These are phyloP conservation scores for Perca fluviatilis DNA, from an alignment of 2,113 vertebrate genomes.

Conservation along the genomic window DNA sequence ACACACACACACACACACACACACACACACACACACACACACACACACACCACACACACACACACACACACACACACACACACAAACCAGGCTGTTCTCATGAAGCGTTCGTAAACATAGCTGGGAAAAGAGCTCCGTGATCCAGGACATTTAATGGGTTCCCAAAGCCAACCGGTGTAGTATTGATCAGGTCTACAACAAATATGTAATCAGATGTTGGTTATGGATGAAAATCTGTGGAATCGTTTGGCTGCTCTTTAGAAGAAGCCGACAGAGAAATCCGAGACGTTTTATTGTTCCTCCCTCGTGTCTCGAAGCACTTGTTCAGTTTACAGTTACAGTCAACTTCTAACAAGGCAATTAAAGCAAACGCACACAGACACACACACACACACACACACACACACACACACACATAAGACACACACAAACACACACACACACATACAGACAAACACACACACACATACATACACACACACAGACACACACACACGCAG, in stretches of 20 bases:
- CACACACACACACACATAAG: constrained; percentile 13
- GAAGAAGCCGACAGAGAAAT: constrained; percentile 16
- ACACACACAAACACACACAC: constrained; percentile 35
- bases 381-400: constrained; percentile 40
- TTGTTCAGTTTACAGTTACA: constrained; percentile 60
- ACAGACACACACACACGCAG: constrained; percentile 37
- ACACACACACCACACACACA: neutral
- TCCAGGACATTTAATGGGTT: neutral
- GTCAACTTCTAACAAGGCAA: constrained; percentile 66
- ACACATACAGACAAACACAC: constrained; percentile 44
- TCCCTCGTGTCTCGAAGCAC: constrained; percentile 44
- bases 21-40: neutral
- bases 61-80: neutral
- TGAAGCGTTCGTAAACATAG: too few species aligned
- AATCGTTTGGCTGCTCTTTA: constrained; percentile 8
- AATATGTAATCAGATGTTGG: constrained; percentile 6
- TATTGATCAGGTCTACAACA: constrained; percentile 24
- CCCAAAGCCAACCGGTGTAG: neutral
- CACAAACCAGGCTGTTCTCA: too few species aligned
- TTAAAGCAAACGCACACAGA: constrained; percentile 45
- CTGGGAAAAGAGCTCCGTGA: too few species aligned
- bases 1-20: constrained; percentile 13
- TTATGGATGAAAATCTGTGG: neutral
- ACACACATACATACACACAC: constrained; percentile 10
- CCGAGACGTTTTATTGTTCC: constrained; percentile 24